Evolutionary conservation across 2,797 vertebrate species (phyloP).

Genomic region (Myotis planiceps): DNA sequence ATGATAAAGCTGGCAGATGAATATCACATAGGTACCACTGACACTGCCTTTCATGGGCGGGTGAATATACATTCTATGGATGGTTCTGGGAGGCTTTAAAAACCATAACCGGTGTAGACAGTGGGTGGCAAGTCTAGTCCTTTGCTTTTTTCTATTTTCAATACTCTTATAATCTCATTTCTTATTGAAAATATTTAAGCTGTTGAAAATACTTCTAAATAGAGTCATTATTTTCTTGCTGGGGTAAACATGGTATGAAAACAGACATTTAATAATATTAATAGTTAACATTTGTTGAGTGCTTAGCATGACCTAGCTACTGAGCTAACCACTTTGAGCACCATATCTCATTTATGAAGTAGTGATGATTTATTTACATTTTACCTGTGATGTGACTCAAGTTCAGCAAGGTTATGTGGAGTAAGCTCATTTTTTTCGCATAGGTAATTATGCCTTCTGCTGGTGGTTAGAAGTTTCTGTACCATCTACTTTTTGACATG

Average conservation of each 20-base stretch:
- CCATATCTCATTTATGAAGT: neutral
- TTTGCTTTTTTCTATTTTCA: neutral
- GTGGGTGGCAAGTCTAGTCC: neutral
- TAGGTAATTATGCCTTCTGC: neutral
- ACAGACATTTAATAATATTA: neutral
- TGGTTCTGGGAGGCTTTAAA: neutral
- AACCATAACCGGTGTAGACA: neutral
- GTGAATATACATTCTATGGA: neutral
- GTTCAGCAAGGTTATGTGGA: neutral
- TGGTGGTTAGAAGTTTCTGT: neutral
- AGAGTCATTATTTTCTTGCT: conserved; percentile 14
- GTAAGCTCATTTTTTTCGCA: neutral
- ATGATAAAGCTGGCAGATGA: neutral
- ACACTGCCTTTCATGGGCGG: neutral
- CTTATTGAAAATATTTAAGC: neutral
- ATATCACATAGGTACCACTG: neutral
- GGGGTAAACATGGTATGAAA: neutral
- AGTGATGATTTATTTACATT: neutral
- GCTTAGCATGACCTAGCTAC: neutral
- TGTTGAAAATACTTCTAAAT: neutral
- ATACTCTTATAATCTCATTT: neutral
- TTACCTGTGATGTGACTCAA: neutral
- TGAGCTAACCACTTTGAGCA: neutral
- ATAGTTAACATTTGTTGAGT: neutral
- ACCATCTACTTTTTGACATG: neutral